Evolutionary conservation across 2,797 vertebrate species (phyloP).

Genomic region (Crax fasciolata): DNA sequence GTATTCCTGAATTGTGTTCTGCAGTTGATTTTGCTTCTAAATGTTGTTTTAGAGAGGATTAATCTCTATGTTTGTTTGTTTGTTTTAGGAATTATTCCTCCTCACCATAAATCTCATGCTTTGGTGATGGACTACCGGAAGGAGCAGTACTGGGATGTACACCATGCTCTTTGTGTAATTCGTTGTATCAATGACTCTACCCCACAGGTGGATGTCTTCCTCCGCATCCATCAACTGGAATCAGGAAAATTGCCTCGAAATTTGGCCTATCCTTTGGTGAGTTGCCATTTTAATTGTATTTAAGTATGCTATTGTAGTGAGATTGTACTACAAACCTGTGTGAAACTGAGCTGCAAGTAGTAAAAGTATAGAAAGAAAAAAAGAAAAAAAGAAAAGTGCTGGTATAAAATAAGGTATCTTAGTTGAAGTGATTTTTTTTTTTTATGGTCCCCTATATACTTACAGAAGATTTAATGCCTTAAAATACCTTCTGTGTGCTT

Average conservation of each 20-base stretch:
- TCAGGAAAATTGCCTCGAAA: constrained; percentile 90
- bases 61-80: neutral
- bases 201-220: constrained; percentile 89
- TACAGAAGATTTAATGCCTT: neutral
- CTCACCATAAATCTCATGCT: constrained; percentile 92
- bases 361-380: neutral
- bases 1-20: neutral
- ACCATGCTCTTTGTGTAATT: constrained; percentile 90
- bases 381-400: neutral
- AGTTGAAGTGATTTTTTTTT: neutral
- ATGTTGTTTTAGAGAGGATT: neutral
- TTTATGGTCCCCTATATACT: neutral
- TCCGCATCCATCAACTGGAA: constrained; percentile 94
- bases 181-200: constrained; percentile 88
- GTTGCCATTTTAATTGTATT: constrained; percentile 42
- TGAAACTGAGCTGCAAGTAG: neutral
- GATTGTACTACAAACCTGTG: neutral
- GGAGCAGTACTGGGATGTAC: constrained; percentile 91
- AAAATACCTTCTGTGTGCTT: neutral
- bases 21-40: neutral
- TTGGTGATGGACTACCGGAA: constrained; percentile 89
- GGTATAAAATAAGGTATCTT: neutral
- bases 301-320: neutral
- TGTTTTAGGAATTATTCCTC: constrained; percentile 91
- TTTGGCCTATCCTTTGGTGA: constrained; percentile 85